Evolutionary conservation across 23 tunicate genomes (phyloP), one percentile per base, ranked within the genome.

Genomic region (Clavelina lepadiformis): DNA sequence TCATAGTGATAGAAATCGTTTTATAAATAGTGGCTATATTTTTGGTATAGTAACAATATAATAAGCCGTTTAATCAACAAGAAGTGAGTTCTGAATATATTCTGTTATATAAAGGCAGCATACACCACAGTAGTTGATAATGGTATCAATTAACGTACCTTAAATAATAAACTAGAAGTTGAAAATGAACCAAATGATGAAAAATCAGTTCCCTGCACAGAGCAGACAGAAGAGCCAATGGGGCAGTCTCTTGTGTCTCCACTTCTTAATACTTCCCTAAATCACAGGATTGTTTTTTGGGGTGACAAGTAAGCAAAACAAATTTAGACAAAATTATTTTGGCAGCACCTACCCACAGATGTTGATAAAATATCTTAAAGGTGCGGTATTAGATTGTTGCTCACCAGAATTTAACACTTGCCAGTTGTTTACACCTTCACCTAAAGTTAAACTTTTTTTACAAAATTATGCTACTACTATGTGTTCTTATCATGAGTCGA

Each of bases 341-440:
- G 15, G 15, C 20, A 7, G 11, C 24, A 63, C 62, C 50, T 49
- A 79, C 85, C 85, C 76, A 33, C 85, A 79, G 15, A 79, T 54
- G 52, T 79, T 79, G 52, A 79, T 57, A 60, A 68, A 69, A 69
- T 68, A 79, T 49, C n/a, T n/a, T n/a, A n/a, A n/a, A n/a, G n/a
- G n/a, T 61, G 71, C 5, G 61, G 2, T 18, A 41, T 11, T 11
- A 41, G 49, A 41, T 41, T 41, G 11, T 41, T 8, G 13, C 15
- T 41, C 49, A 41, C 49, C 49, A 8, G 11, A 15, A 20, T 46
- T 69, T 38, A 79, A 61, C 20, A 59, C 76, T 37, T 79, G 63
- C 85, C 85, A 79, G 41, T 79, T 79, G 24, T 25, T n/a, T 6
- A 20, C 38, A 21, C 58, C 79, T 2, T 38, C 34, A 13, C 68